Base-by-base conservation (phyloP, 2,797 vertebrate species). In the Channallabes apus region DNA sequence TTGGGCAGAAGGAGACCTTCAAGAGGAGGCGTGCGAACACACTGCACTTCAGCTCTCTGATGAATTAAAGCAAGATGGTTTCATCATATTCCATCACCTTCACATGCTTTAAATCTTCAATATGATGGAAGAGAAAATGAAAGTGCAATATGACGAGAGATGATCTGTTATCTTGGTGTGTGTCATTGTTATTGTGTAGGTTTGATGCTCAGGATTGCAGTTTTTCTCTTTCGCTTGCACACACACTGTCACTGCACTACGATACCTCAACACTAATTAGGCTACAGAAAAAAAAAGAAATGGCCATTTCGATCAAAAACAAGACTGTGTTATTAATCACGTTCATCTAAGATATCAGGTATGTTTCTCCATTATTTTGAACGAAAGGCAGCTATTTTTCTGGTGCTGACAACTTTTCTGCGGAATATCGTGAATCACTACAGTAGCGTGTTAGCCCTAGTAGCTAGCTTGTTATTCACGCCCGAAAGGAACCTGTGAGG, bases 131-230 rank as follows among this genome's bases (percentile, higher is more conserved):
- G 59, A 65, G 59, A 29, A 84, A 24, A 41, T 18, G 24, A 67
- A 38, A n/a, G 64, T 67, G 80, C 69, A 85, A 81, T 85, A 86
- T 76, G 71, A 76, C 29, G 64, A 80, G 35, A 78, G 20, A 32
- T 58, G 79, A 69, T 82, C 35, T 27, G 41, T 64, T 58, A 22
- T 62, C 27, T 17, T 41, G 35, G 58, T 46, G 11, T 68, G 38
- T 64, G 59, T 78, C 88, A 27, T 12, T 86, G 81, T 83, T 62
- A 6, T 62, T 32, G 58, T 54, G 38, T 68, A 15, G 27, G 29
- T 76, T 65, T 76, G 71, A 65, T 86, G 88, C 81, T 84, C 85
- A 85, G 77, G 83, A 89, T 86, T 87, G 86, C 90, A 86, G 71
- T 84, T 79, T 77, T 79, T 84, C 83, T 84, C 75, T 69, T 56